A percentile compares a stretch with the other conserved stretches of the same genome.
Evolutionary conservation across 2,113 vertebrate species (phyloP).

Genomic region (Perca flavescens): DNA sequence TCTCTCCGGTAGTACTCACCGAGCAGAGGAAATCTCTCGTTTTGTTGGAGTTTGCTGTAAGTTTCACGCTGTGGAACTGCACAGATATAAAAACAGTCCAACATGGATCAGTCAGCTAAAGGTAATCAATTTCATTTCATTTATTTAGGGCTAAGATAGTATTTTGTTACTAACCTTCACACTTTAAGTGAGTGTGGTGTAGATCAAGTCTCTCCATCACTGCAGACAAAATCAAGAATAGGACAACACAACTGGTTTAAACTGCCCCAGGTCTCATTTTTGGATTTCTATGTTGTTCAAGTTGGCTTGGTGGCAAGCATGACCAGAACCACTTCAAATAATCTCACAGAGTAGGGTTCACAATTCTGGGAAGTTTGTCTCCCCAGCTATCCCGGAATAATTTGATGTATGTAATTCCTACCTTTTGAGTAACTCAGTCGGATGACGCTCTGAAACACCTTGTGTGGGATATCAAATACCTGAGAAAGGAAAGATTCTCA

Average conservation of each 20-base stretch:
- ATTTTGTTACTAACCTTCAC: constrained; percentile 33
- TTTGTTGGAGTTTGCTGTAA: constrained; percentile 33
- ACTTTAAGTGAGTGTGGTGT: neutral
- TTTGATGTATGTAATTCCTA: neutral
- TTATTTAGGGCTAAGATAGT: neutral
- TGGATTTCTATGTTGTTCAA: neutral
- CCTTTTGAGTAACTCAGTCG: neutral
- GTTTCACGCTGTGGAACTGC: constrained; percentile 57
- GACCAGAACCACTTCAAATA: neutral
- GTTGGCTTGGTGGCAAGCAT: neutral
- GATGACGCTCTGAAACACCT: neutral
- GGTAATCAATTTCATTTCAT: neutral
- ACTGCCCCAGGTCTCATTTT: neutral
- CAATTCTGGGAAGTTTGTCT: neutral
- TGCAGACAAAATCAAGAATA: constrained; percentile 27
- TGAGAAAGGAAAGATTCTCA: constrained; percentile 14
- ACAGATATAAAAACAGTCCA: neutral
- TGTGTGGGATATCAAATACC: constrained; percentile 62
- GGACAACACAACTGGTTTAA: neutral
- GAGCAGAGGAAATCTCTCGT: constrained; percentile 61
- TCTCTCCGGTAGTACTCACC: constrained; percentile 56
- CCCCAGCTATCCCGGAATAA: neutral
- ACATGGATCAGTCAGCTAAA: neutral
- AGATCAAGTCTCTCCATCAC: constrained; percentile 19
- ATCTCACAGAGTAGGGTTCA: neutral